Evolutionary conservation across 2,797 vertebrate genomes (phyloP).

Genomic region (Halcyon badia): DNA sequence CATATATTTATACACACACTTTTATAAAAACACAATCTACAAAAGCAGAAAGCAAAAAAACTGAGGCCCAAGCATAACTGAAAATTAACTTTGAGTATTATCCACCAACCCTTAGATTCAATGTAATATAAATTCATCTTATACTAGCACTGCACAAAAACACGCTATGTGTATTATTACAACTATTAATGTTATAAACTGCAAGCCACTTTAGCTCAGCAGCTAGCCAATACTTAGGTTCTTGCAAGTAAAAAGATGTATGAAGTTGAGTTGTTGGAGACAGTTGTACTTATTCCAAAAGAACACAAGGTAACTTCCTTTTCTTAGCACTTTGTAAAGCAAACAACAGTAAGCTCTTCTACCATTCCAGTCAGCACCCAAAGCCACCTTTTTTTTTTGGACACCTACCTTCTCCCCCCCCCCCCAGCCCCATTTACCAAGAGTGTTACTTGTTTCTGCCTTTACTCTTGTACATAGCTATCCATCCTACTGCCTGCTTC

Average conservation of each 20-base stretch:
- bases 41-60: background rate
- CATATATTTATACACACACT: background rate
- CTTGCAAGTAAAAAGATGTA: background rate
- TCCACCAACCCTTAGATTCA: background rate
- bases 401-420: background rate
- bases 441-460: background rate
- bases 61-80: background rate
- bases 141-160: background rate
- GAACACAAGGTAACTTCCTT: background rate
- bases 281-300: background rate
- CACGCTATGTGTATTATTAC: background rate
- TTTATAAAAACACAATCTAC: background rate
- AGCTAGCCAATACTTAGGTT: background rate
- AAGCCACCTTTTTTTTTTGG: background rate
- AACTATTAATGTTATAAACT: background rate
- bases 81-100: background rate
- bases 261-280: background rate
- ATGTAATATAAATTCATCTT: background rate
- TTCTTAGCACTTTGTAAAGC: background rate
- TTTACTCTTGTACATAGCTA: background rate
- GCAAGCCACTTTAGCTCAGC: background rate
- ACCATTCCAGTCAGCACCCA: background rate
- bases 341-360: background rate
- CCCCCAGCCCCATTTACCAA: rapidly evolving
- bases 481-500: background rate